phyloP scores from a whole-genome alignment of 2,113 vertebrate species.

The Lasiurus cinereus region DNA sequence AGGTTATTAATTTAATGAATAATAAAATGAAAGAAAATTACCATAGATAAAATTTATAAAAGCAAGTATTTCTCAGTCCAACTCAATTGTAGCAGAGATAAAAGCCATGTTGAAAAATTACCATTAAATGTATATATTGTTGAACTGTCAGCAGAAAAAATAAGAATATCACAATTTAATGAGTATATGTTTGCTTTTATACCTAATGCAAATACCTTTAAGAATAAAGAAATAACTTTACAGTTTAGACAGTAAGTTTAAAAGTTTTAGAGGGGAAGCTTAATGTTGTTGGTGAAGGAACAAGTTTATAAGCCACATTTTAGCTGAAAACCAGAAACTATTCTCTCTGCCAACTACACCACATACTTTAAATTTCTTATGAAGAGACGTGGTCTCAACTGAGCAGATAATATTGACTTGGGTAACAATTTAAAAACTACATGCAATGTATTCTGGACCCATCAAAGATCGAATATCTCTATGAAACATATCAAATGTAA shows the following conservation, averaged over 20 bases:
- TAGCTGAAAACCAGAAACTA: not conserved
- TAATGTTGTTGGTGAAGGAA: not conserved
- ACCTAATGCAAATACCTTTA: not conserved
- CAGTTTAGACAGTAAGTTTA: not conserved
- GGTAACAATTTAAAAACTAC: not conserved
- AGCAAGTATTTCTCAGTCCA: not conserved
- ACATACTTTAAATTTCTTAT: not conserved
- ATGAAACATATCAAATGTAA: slow-evolving; percentile 21
- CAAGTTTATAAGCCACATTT: not conserved
- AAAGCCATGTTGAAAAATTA: not conserved
- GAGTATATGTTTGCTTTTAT: not conserved
- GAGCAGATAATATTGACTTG: not conserved
- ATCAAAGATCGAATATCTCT: not conserved
- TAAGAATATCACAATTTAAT: not conserved
- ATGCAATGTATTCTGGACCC: slow-evolving; percentile 16
- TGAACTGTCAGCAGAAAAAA: not conserved
- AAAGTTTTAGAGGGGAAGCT: not conserved
- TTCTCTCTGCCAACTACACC: slow-evolving; percentile 21
- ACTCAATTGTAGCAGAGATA: not conserved
- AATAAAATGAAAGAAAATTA: slow-evolving; percentile 13
- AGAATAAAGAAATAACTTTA: not conserved
- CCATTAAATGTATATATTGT: not conserved
- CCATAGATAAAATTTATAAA: not conserved
- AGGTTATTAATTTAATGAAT: not conserved
- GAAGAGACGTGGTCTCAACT: not conserved